Base-by-base conservation (phyloP, 1,140 invertebrate species). In the Calephelis nemesis region DNA sequence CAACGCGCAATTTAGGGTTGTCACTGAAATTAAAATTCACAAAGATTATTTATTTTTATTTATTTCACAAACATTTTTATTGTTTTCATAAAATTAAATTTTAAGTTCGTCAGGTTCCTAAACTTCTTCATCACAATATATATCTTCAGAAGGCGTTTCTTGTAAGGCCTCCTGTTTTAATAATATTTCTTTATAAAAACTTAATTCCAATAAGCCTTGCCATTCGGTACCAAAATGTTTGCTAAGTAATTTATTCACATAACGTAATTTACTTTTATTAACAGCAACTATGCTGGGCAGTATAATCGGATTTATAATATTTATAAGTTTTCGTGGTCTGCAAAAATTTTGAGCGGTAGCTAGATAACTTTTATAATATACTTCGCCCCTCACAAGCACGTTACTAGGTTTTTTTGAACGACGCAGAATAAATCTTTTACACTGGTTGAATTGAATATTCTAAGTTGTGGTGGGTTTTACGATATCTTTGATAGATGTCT, bases 181-280 rank as follows among this genome's bases (percentile, higher is more conserved):
- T 6, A 63, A 63, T 4, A 15, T 11, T 63, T 63, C 8, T 13
- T n/a, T 63, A n/a, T 63, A 63, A 63, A 63, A 63, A 5, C 2
- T 40, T 11, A 45, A 13, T 7, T 45, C 5, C n/a, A n/a, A 42
- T 47, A n/a, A 4, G 45, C 12, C 63, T 68, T 63, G 12, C 67
- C 64, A 69, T 49, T 54, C 67, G 48, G 64, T 60, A 49, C 65
- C 67, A 64, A 69, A 73, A 67, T 67, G 64, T 67, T 73, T 69
- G 47, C 19, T 12, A 12, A 73, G 54, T 12, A 73, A 63, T 73
- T 66, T 73, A 30, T 73, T 63, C 15, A 73, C 68, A 63, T 69
- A 63, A n/a, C n/a, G n/a, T n/a, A 5, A 10, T 66, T 67, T 67
- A 69, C 69, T 73, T 73, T 45, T 60, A n/a, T 58, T 64, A 15